A percentile compares a stretch with the other conserved stretches of the same genome.
These are phyloP conservation scores for Galleria mellonella DNA, from an alignment of 1,140 invertebrate genomes.

Conservation along the genomic window DNA sequence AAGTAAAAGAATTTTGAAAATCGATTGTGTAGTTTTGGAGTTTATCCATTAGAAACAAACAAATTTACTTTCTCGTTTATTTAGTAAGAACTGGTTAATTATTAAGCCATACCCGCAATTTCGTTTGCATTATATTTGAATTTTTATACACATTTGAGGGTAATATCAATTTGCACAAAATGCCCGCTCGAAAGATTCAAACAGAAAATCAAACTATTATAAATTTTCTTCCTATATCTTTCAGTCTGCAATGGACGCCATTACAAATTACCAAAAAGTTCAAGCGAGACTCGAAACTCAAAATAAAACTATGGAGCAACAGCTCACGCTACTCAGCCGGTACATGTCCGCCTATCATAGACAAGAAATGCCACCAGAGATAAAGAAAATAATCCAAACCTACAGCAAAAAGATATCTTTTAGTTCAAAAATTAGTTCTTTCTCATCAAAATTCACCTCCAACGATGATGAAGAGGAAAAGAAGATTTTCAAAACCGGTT, in stretches of 20 bases:
- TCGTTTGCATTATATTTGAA: too few relatives aligned
- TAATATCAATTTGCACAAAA: too few relatives aligned
- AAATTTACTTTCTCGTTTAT: too few relatives aligned
- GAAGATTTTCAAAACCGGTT: constrained; percentile 54
- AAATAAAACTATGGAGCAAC: constrained; percentile 62
- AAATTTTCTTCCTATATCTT: constrained; percentile 17
- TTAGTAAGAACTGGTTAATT: too few relatives aligned
- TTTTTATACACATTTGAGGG: too few relatives aligned
- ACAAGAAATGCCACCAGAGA: constrained; percentile 55
- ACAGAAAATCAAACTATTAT: too few relatives aligned
- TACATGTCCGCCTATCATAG: constrained; percentile 52
- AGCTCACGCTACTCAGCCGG: constrained; percentile 49
- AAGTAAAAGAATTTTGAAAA: too few relatives aligned
- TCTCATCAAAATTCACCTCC: constrained; percentile 47
- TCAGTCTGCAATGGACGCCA: constrained; percentile 63
- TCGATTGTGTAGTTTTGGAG: too few relatives aligned
- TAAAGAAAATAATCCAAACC: constrained; percentile 57
- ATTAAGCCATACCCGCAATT: too few relatives aligned
- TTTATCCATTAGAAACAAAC: too few relatives aligned
- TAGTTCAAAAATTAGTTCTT: constrained; percentile 50
- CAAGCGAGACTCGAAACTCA: constrained; percentile 51
- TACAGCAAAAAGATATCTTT: constrained; percentile 62
- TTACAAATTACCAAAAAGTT: constrained; percentile 56
- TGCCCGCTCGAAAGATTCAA: too few relatives aligned
- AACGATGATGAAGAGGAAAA: constrained; percentile 47